Base-by-base conservation (phyloP, 1,140 invertebrate genomes). In the Lanistes nyassanus region DNA sequence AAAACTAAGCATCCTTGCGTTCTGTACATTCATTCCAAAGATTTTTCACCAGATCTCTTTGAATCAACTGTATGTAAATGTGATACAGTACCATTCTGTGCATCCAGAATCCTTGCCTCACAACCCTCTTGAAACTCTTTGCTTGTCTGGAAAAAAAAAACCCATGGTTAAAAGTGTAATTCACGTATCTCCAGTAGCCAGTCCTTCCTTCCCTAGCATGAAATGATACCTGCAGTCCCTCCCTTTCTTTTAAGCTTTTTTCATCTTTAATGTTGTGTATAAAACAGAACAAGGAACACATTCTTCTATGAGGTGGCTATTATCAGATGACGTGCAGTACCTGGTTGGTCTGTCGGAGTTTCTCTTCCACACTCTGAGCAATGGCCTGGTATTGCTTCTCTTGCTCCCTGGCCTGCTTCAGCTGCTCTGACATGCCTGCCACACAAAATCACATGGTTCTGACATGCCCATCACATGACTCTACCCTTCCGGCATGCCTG, bases 371-470 rank as follows among this genome's bases (percentile, higher is more conserved):
- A 66, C 91, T 92, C 82, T 94, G 92, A 9, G 95, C 93, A 79
- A 97, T 94, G 76, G 93, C 92, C 82, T 93, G 94, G 88, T 95
- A 96, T 82, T 97, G 94, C 82, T 95, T 93, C 34, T 92, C 91
- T 82, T 95, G 94, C 80, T 94, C 91, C 77, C 93, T 92, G 1
- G 93, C 89, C 55, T 92, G 90, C 79, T 91, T 92, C 53, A 97
- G 81, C 87, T 96, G 94, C 76, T 93, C 92, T 67, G 92, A 90
- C 0, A 96, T 86, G 2, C 92, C 92, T 85, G 34, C 21, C 81
- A n/a, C n/a, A n/a, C n/a, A n/a, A n/a, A n/a, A n/a, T n/a, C n/a
- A n/a, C n/a, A n/a, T n/a, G n/a, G n/a, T n/a, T n/a, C n/a, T n/a
- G n/a, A n/a, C n/a, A n/a, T n/a, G n/a, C n/a, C n/a, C n/a, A n/a